phyloP scores from a whole-genome alignment of 2,113 vertebrate species.

The Callionymus lyra region DNA sequence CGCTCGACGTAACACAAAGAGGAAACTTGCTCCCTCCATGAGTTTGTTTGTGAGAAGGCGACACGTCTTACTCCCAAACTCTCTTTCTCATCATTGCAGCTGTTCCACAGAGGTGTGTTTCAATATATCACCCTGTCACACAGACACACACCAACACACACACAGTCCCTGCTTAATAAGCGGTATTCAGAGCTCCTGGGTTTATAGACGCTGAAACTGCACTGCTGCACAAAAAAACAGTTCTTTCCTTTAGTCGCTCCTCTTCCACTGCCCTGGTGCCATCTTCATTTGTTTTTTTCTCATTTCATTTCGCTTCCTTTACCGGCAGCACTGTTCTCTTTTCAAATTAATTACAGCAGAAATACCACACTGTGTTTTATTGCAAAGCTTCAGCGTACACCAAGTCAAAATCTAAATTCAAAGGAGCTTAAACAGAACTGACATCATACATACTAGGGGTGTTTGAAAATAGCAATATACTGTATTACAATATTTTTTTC shows the following conservation, averaged over 20 bases:
- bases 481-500: too few relatives aligned
- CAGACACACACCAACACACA: conserved; percentile 36
- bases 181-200: conserved; percentile 63
- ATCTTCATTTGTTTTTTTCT: conserved; percentile 10
- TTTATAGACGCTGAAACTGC: conserved; percentile 60
- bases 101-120: conserved; percentile 64
- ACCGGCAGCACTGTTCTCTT: too few relatives aligned
- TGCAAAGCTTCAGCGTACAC: too few relatives aligned
- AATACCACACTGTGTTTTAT: too few relatives aligned
- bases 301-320: conserved; percentile 4
- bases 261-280: conserved; percentile 6
- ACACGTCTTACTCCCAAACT: conserved; percentile 60
- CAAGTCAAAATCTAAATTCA: too few relatives aligned
- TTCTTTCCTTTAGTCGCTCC: conserved; percentile 23
- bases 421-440: too few relatives aligned
- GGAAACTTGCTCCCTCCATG: conserved; percentile 39
- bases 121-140: conserved; percentile 64
- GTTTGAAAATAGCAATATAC: too few relatives aligned
- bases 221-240: conserved; percentile 51
- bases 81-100: conserved; percentile 67
- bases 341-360: too few relatives aligned
- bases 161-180: conserved; percentile 61
- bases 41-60: conserved; percentile 36
- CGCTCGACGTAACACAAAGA: conserved; percentile 58
- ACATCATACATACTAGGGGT: too few relatives aligned